Base-by-base conservation (phyloP, 2,113 vertebrate genomes). In the Tenrec ecaudatus region DNA sequence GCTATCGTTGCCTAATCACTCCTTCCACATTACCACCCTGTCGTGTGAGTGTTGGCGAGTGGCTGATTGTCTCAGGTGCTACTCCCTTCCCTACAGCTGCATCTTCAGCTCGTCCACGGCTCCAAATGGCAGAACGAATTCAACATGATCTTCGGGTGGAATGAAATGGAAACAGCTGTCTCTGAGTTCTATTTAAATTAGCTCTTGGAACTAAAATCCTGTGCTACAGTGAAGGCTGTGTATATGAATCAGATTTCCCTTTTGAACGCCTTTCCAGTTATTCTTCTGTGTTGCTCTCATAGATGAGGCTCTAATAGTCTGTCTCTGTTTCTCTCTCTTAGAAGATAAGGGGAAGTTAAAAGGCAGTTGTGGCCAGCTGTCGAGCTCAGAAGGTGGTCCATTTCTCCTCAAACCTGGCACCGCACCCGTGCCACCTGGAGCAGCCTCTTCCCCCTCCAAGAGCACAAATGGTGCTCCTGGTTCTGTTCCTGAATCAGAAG, bases 401-500 rank as follows among this genome's bases (percentile, higher is more conserved):
- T 97, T 97, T 95, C 95, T 97, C 94, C 91, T 97, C 93, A 98
- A 98, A 88, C 75, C 98, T 91, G 98, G 97, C 95, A 86, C 77
- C 1, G 25, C 95, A 71, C 6, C 95, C 20, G 88, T 96, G 79
- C 84, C 95, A 62, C 91, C 97, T 43, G 95, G 93, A 93, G 83
- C 95, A 69, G 84, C 96, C 81, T 83, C 96, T 23, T 97, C 97
- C 27, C 96, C 97, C 36, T 97, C 98, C 76, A 98, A 98, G 95
- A 98, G 95, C 96, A 97, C 97, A 0, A 98, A 98, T 1, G 98
- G 98, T 87, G 97, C 97, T 73, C 92, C 97, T 1, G 96, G 94
- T 57, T 62, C 97, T 38, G 86, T 96, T 93, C 94, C 86, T 47
- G 99, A 99, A 97, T 99, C 98, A 0, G 99, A 99, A 98, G 99